phyloP scores from a whole-genome alignment of 2,888 invertebrate genomes.

The Tanytarsus gracilentus region DNA sequence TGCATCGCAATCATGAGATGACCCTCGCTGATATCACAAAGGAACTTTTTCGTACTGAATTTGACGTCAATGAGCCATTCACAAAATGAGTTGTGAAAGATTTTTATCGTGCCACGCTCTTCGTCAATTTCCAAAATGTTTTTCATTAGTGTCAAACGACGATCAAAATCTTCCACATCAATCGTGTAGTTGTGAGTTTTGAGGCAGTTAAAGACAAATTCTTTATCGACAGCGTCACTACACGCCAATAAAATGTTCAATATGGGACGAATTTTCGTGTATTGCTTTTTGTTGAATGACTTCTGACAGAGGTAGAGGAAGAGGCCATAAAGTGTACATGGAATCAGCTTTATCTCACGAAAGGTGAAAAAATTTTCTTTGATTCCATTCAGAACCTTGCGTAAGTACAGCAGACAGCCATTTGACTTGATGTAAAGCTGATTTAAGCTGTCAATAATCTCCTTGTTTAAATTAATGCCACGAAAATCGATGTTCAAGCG shows the following conservation, averaged over 20 bases:
- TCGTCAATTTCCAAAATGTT: constrained; percentile 44
- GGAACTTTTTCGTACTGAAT: constrained; percentile 89
- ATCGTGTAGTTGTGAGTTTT: constrained; percentile 71
- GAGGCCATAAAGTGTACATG: constrained; percentile 88
- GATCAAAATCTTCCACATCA: constrained; percentile 69
- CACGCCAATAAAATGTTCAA: constrained; percentile 82
- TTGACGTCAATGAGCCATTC: constrained; percentile 96
- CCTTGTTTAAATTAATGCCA: constrained; percentile 78
- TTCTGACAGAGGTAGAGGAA: constrained; percentile 93
- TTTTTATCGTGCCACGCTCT: constrained; percentile 38
- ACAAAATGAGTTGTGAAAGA: constrained; percentile 92
- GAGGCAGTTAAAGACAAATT: constrained; percentile 71
- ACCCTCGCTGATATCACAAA: constrained; percentile 79
- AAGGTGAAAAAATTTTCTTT: constrained; percentile 87
- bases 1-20: constrained; percentile 82
- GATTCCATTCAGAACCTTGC: constrained; percentile 84
- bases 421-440: constrained; percentile 94
- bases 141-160: constrained; percentile 64
- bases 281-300: constrained; percentile 79
- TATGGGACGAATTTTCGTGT: constrained; percentile 75
- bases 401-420: constrained; percentile 79
- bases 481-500: constrained; percentile 77
- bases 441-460: constrained; percentile 90
- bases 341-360: constrained; percentile 85
- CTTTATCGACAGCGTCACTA: constrained; percentile 71